These are phyloP conservation scores for Cheumatopsyche charites DNA, from an alignment of 1,140 invertebrate species.

Conservation along the genomic window DNA sequence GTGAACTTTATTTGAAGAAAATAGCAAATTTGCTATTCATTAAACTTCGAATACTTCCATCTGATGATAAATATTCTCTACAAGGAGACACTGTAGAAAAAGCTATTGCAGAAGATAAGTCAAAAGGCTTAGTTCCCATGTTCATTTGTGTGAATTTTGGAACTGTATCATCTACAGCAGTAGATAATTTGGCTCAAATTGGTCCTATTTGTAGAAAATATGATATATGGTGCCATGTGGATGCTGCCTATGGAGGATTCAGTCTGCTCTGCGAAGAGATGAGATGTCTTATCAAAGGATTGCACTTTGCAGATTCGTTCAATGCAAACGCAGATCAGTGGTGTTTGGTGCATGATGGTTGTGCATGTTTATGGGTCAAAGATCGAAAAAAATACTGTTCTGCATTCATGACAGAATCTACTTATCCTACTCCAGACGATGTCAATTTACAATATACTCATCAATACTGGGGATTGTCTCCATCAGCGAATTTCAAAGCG, in stretches of 20 bases:
- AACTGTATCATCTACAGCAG: constrained; percentile 82
- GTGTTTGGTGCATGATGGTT: constrained; percentile 89
- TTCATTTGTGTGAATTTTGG: constrained; percentile 83
- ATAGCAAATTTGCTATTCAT: constrained; percentile 91
- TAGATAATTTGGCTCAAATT: constrained; percentile 81
- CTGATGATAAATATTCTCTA: constrained; percentile 81
- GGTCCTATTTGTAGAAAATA: constrained; percentile 77
- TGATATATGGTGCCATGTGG: constrained; percentile 74
- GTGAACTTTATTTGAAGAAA: constrained; percentile 80
- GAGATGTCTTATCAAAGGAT: constrained; percentile 72
- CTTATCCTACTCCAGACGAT: constrained; percentile 56
- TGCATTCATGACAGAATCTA: constrained; percentile 62
- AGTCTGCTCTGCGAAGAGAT: constrained; percentile 86
- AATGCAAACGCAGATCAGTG: constrained; percentile 95
- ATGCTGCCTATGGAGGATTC: constrained; percentile 84
- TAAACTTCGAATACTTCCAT: constrained; percentile 85
- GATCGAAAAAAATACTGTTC: constrained; percentile 81
- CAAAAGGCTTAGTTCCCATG: constrained; percentile 83
- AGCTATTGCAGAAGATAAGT: constrained; percentile 78
- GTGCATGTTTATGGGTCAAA: constrained; percentile 87
- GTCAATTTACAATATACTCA: constrained; percentile 83
- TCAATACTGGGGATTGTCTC: constrained; percentile 87
- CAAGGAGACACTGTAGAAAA: constrained; percentile 73
- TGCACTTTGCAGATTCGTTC: constrained; percentile 87
- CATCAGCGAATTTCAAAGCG: constrained; percentile 84